Conservation (phyloP, 2,888 invertebrate species). For the Diarsia dahlii region DNA sequence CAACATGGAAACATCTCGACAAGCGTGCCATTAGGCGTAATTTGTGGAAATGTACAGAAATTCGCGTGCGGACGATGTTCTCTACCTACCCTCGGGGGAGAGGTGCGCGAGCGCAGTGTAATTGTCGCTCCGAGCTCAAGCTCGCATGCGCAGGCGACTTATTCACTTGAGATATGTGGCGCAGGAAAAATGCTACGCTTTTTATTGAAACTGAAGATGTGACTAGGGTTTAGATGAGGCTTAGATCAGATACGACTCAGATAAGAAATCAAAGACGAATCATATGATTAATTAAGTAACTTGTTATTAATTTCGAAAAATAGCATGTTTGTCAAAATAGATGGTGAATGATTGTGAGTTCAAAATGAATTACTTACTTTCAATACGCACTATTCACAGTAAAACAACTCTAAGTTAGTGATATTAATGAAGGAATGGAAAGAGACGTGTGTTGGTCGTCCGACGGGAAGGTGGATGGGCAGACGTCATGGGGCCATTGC, state of each 20-base stretch:
- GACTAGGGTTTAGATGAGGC: background rate
- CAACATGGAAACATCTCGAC: constrained; percentile 38
- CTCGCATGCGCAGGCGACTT: constrained; percentile 40
- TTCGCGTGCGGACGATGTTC: constrained; percentile 31
- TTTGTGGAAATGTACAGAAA: constrained; percentile 53
- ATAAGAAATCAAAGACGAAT: background rate
- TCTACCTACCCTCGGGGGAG: constrained; percentile 42
- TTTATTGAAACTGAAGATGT: constrained; percentile 16
- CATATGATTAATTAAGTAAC: background rate
- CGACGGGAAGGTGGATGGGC: too few species aligned
- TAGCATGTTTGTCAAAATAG: background rate
- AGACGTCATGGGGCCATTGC: too few species aligned
- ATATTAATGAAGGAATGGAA: background rate
- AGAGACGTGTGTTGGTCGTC: too few species aligned
- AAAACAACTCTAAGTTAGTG: background rate
- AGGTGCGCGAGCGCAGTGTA: constrained; percentile 49
- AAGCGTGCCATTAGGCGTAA: constrained; percentile 46
- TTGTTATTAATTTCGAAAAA: background rate
- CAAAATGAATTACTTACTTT: too few species aligned
- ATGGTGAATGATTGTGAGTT: background rate
- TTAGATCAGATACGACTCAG: background rate
- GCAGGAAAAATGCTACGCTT: constrained; percentile 30
- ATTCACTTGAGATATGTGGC: constrained; percentile 36
- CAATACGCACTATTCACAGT: too few species aligned
- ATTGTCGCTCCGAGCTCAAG: constrained; percentile 49